A percentile compares a stretch with the other conserved stretches of the same genome.
phyloP scores from a whole-genome alignment of 2,888 invertebrate species.

The Heterodera filipjevi region DNA sequence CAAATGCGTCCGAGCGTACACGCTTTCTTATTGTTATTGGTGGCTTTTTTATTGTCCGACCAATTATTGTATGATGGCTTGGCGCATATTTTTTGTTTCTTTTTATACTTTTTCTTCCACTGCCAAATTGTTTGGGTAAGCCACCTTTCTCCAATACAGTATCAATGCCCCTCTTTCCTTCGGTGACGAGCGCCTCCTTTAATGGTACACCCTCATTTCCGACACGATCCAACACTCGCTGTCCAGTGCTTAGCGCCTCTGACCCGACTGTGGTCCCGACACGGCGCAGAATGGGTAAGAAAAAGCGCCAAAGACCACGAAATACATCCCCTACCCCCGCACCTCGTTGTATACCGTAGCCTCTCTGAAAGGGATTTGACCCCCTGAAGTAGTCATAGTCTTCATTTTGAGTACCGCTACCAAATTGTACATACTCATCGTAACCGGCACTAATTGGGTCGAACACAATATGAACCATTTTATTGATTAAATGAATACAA shows the following conservation, averaged over 20 bases:
- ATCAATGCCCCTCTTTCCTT: too few relatives aligned
- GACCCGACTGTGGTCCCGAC: too few relatives aligned
- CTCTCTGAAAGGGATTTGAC: not conserved
- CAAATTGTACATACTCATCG: not conserved
- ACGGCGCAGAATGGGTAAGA: slow-evolving; percentile 25
- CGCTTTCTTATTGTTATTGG: too few relatives aligned
- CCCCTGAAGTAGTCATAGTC: slow-evolving; percentile 1
- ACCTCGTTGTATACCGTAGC: slow-evolving; percentile 15
- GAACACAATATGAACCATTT: not conserved
- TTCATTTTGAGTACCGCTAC: not conserved
- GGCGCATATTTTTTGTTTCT: not conserved
- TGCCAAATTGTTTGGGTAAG: slow-evolving; percentile 7
- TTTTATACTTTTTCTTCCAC: slow-evolving; percentile 9
- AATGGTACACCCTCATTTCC: too few relatives aligned
- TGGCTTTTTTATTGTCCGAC: too few relatives aligned
- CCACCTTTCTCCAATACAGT: too few relatives aligned
- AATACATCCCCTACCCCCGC: slow-evolving; percentile 14
- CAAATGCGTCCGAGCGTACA: too few relatives aligned
- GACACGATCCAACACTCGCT: too few relatives aligned
- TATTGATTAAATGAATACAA: too few relatives aligned
- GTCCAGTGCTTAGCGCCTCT: too few relatives aligned
- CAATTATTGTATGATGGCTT: slow-evolving; percentile 1
- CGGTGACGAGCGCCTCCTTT: too few relatives aligned
- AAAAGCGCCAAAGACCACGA: slow-evolving; percentile 9
- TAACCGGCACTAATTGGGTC: not conserved